A percentile compares a stretch with the other conserved stretches of the same genome.
phyloP scores from a whole-genome alignment of 2,113 vertebrate species.

The Grallaria varia region DNA sequence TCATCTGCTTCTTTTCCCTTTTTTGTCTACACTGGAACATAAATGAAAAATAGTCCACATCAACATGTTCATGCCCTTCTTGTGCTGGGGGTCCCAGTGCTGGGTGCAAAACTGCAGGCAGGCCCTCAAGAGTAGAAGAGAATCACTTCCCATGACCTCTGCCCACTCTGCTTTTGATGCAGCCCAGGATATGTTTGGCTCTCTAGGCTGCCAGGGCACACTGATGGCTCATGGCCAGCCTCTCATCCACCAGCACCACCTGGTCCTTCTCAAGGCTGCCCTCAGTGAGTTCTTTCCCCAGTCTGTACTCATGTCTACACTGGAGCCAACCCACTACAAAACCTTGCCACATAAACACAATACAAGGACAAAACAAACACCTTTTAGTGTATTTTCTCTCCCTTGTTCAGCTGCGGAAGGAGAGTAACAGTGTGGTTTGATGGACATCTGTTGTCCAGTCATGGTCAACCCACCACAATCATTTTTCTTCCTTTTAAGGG shows the following conservation, averaged over 20 bases:
- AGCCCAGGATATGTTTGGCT: not conserved
- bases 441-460: not conserved
- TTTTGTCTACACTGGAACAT: not conserved
- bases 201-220: not conserved
- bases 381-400: not conserved
- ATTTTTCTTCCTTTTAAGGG: not conserved
- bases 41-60: not conserved
- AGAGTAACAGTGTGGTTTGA: not conserved
- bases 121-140: not conserved
- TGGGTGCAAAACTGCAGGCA: not conserved
- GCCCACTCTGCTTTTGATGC: not conserved
- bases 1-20: not conserved
- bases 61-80: no score
- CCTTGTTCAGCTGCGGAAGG: not conserved
- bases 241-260: not conserved
- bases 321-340: not conserved
- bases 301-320: fast-evolving
- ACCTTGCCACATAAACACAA: no score
- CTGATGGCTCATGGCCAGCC: not conserved
- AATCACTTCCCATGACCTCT: no score
- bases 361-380: not conserved
- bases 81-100: no score
- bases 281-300: fast-evolving
- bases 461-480: not conserved
- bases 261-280: not conserved